Conservation (phyloP, 2,888 invertebrate genomes). For the Caenorhabditis sinica region DNA sequence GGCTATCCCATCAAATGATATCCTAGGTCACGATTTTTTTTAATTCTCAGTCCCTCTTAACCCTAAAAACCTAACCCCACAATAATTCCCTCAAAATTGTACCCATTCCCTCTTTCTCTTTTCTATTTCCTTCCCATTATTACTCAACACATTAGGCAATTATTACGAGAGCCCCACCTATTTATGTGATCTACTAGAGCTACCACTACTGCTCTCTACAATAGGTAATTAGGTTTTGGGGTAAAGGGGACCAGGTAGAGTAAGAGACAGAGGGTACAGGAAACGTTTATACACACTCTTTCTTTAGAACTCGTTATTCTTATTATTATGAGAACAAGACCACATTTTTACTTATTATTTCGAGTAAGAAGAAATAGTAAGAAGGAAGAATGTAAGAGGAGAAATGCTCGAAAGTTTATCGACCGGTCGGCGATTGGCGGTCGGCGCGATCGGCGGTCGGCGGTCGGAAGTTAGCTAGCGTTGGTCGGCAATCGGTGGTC, state of each 20-base stretch:
- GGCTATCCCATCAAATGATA: too few species aligned
- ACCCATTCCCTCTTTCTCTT: background rate
- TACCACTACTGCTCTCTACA: slow-evolving; percentile 21
- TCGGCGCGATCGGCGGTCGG: too few species aligned
- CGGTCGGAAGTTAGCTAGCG: too few species aligned
- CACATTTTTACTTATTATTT: background rate
- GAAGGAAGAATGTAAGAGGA: too few species aligned
- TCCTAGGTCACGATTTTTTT: too few species aligned
- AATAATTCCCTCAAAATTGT: background rate
- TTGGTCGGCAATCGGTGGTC: too few species aligned
- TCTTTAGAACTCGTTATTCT: background rate
- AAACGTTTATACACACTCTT: slow-evolving; percentile 53
- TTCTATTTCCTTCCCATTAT: slow-evolving; percentile 5
- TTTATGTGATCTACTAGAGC: background rate
- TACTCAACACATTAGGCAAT: slow-evolving; percentile 54
- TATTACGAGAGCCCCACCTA: slow-evolving; percentile 40
- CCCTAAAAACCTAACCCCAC: too few species aligned
- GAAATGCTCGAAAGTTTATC: too few species aligned
- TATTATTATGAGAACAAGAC: background rate
- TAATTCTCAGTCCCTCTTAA: too few species aligned
- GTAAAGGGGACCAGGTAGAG: background rate
- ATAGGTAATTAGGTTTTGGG: slow-evolving; percentile 54
- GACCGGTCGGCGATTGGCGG: too few species aligned
- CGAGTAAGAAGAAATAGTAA: background rate
- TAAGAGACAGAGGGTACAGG: slow-evolving; percentile 41